phyloP scores from a whole-genome alignment of 2,888 invertebrate species.

The Drosophila kambysellisi region DNA sequence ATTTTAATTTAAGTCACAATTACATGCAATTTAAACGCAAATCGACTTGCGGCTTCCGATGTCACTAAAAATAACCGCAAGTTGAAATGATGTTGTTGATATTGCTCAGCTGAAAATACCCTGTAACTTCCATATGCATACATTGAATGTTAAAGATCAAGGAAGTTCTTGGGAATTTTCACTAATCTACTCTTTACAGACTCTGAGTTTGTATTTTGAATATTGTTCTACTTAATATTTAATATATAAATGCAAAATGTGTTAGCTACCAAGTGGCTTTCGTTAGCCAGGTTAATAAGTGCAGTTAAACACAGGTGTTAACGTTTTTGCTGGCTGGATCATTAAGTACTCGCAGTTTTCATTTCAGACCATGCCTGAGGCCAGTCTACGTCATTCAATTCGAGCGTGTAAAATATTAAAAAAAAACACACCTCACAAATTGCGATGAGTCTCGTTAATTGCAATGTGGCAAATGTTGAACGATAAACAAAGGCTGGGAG shows the following conservation, averaged over 20 bases:
- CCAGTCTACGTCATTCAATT: conserved; percentile 69
- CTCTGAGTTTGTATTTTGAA: too few species aligned
- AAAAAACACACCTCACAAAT: conserved; percentile 25
- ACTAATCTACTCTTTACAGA: not conserved
- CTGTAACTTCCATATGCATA: not conserved
- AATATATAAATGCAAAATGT: conserved; percentile 2
- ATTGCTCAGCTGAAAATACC: conserved; percentile 4
- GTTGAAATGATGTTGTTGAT: not conserved
- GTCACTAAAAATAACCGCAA: conserved; percentile 1
- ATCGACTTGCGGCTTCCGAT: conserved; percentile 29
- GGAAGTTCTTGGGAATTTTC: not conserved
- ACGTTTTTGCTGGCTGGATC: conserved; percentile 51
- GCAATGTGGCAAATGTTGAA: conserved; percentile 43
- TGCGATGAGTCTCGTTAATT: conserved; percentile 39
- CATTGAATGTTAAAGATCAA: not conserved
- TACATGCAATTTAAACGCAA: conserved; percentile 31
- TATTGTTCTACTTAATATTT: not conserved
- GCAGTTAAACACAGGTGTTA: conserved; percentile 44
- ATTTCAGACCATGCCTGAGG: conserved; percentile 35
- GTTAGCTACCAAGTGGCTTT: conserved; percentile 17
- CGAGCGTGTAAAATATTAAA: conserved; percentile 48
- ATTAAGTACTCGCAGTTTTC: conserved; percentile 54
- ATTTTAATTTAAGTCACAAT: conserved; percentile 43
- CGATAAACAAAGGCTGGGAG: not conserved
- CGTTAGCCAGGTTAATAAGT: conserved; percentile 30